These are phyloP conservation scores for Myodes glareolus DNA, from an alignment of 2,113 vertebrate species.

Conservation along the genomic window DNA sequence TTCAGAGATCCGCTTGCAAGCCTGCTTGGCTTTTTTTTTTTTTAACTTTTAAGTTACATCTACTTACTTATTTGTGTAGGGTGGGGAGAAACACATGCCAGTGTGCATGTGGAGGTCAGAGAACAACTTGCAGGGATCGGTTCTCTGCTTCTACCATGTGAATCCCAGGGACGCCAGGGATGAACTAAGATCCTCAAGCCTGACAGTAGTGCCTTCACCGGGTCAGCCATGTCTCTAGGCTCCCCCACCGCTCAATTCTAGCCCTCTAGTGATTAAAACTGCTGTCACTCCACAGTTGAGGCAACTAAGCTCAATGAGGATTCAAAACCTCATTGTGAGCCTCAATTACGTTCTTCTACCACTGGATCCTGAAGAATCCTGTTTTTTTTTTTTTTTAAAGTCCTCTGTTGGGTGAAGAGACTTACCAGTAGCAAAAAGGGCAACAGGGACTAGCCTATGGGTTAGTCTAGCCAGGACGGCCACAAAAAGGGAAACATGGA, in stretches of 20 bases:
- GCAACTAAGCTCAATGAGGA: neutral
- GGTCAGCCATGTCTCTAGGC: neutral
- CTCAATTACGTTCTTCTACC: neutral
- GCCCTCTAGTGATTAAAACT: slow-evolving; percentile 10
- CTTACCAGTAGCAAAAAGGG: neutral
- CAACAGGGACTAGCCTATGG: neutral
- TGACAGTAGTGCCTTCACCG: too few species aligned
- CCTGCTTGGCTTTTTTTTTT: neutral
- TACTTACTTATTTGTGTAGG: neutral
- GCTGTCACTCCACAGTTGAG: neutral
- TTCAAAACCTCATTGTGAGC: neutral
- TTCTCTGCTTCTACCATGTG: neutral
- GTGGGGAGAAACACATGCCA: neutral
- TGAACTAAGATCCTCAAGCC: neutral
- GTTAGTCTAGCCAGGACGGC: neutral
- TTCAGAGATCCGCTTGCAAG: neutral
- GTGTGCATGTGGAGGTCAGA: neutral
- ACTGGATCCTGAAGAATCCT: neutral
- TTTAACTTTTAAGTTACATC: neutral
- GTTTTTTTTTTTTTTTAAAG: neutral
- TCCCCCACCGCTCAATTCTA: neutral
- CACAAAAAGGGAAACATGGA: neutral
- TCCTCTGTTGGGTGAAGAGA: neutral
- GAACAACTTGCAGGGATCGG: neutral
- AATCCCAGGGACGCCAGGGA: neutral